Evolutionary conservation across 37 sponge, comb jelly and placozoan genomes (phyloP), one percentile per base, ranked within the genome.

Genomic region (Bolinopsis microptera): DNA sequence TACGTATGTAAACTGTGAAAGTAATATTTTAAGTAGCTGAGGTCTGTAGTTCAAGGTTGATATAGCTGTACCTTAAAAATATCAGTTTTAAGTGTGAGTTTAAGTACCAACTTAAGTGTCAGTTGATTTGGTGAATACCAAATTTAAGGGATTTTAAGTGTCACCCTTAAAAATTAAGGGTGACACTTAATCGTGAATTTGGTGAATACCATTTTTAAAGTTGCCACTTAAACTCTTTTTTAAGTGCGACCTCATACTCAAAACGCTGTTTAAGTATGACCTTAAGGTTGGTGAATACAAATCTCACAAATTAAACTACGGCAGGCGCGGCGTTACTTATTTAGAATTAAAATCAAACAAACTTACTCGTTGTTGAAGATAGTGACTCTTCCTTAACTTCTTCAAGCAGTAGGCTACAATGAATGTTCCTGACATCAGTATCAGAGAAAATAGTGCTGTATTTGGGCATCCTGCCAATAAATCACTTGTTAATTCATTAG

Each of bases 241-340:
- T 70, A 70, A 70, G 74, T 70, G 21, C 21, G 74, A 70, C 24
- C 24, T 70, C 74, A 70, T 70, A 9, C 74, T 70, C 21, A 70
- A 8, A 70, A 22, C 5, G 74, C 74, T n/a, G 74, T 70, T 70
- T 70, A 70, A 70, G 74, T 70, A 22, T n/a, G 74, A 70, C 5
- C 74, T 70, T 70, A 24, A 70, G 21, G 30, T 70, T 70, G 74
- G 74, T 70, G 74, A 70, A 70, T 70, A 70, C 74, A n/a, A n/a
- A n/a, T n/a, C 74, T 70, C 18, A 61, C n/a, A n/a, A n/a, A n/a
- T n/a, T n/a, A n/a, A n/a, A n/a, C n/a, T n/a, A n/a, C n/a, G n/a
- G n/a, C n/a, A n/a, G n/a, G n/a, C n/a, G n/a, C n/a, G n/a, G n/a
- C n/a, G n/a, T n/a, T n/a, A n/a, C n/a, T n/a, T n/a, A n/a, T n/a